These are phyloP conservation scores for Kryptolebias marmoratus DNA, from an alignment of 2,113 vertebrate genomes.

Conservation along the genomic window DNA sequence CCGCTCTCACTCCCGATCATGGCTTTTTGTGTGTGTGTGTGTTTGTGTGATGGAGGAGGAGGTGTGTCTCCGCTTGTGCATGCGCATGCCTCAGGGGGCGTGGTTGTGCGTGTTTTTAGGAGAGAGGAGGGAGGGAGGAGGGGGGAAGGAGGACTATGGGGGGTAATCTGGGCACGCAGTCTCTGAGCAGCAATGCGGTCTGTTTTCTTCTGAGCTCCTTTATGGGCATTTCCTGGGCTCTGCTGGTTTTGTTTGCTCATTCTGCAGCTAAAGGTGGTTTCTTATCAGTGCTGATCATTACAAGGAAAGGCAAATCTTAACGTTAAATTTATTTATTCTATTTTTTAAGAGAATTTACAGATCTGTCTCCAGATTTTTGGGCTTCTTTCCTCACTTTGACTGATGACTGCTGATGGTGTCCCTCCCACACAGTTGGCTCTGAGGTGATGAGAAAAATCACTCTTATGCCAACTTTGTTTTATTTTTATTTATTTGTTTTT, in stretches of 20 bases:
- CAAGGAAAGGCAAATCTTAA: background rate
- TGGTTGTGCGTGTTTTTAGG: constrained; percentile 60
- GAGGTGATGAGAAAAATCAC: constrained; percentile 17
- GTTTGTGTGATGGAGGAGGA: constrained; percentile 49
- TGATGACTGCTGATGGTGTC: constrained; percentile 15
- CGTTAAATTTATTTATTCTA: background rate
- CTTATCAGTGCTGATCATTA: background rate
- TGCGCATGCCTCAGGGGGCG: constrained; percentile 63
- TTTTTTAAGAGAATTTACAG: constrained; percentile 24
- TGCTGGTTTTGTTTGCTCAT: constrained; percentile 10
- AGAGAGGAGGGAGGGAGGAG: background rate
- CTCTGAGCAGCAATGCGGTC: constrained; percentile 62
- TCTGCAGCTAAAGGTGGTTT: constrained; percentile 12
- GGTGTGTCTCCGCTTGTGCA: constrained; percentile 73
- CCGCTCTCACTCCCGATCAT: constrained; percentile 20
- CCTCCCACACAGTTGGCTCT: constrained; percentile 19
- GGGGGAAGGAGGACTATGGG: background rate
- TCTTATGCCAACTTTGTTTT: background rate
- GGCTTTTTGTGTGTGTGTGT: constrained; percentile 12
- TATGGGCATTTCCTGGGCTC: constrained; percentile 15
- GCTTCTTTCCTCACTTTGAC: constrained; percentile 7
- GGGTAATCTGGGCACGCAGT: constrained; percentile 21
- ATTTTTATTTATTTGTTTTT: too few relatives aligned
- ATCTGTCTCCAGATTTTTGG: background rate
- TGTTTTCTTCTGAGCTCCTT: constrained; percentile 6